Base-by-base conservation (phyloP, 1,140 invertebrate species). In the Galleria mellonella region DNA sequence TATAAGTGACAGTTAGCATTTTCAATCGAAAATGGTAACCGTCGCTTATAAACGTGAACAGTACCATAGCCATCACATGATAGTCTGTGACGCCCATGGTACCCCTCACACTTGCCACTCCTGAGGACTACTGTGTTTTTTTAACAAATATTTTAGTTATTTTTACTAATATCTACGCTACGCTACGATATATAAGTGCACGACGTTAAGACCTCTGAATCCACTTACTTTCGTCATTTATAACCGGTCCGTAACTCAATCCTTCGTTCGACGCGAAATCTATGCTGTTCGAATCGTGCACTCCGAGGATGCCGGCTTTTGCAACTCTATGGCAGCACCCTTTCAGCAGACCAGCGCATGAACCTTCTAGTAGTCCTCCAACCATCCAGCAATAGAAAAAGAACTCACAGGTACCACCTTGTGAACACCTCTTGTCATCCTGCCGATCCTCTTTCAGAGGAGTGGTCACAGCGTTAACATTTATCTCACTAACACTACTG, bases 301-400 rank as follows among this genome's bases (percentile, higher is more conserved):
- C 90, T 59, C 89, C 90, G 62, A 93, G 87, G 63, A 93, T 90
- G 43, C 92, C 90, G 52, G 90, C 89, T 84, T 93, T 93, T 49
- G 90, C 90, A 62, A 91, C 90, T 77, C 92, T 91, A 69, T 94
- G 92, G 84, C 96, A 97, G 89, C 96, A 97, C 49, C 94, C 94
- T 71, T 92, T 94, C 55, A 97, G 89, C 67, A 97, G 88, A 47
- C 92, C 90, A 62, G 94, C 93, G 83, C 95, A 97, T 62, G 93
- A 90, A 62, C 93, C 94, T 68, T 96, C 94, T 64, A 97, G 89
- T 49, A 96, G 89, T 48, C 96, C 96, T 51, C 94, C 94, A 33
- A 93, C 90, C 89, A 97, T 91, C 96, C 95, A 97, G 87, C 95
- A 97, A 72, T 93, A 91, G 58, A 97, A 88, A 88, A 97, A 96